These are phyloP conservation scores for Dioctria rufipes DNA, from an alignment of 2,888 invertebrate genomes.

Conservation along the genomic window DNA sequence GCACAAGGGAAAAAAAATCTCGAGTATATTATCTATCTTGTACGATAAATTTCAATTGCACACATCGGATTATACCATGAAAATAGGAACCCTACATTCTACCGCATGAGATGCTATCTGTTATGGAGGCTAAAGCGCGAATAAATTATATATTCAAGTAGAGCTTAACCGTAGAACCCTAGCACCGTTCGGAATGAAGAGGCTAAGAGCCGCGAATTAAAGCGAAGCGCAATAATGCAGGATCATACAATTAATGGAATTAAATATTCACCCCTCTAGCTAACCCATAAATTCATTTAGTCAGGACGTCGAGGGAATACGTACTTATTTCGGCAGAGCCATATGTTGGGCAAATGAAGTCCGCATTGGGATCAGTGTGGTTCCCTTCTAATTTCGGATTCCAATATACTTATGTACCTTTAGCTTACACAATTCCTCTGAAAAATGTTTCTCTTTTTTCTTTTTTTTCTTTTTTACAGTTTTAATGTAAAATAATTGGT, in stretches of 20 bases:
- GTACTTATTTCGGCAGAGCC: neutral
- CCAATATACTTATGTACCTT: neutral
- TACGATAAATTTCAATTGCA: constrained; percentile 22
- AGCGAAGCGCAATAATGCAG: constrained; percentile 46
- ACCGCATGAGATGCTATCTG: neutral
- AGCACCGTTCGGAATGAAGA: constrained; percentile 28
- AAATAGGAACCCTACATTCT: constrained; percentile 19
- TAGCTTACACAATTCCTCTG: too few relatives aligned
- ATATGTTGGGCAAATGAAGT: constrained; percentile 1
- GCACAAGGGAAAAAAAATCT: too few relatives aligned
- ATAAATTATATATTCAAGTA: constrained; percentile 44
- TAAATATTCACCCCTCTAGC: constrained; percentile 58
- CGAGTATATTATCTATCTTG: too few relatives aligned
- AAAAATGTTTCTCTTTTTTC: too few relatives aligned
- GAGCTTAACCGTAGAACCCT: constrained; percentile 17
- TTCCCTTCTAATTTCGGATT: neutral
- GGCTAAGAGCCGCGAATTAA: constrained; percentile 40
- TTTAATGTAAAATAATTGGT: too few relatives aligned
- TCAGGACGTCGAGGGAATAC: constrained; percentile 18
- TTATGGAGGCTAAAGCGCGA: constrained; percentile 15
- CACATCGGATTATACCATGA: neutral
- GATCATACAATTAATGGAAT: constrained; percentile 58
- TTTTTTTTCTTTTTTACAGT: too few relatives aligned
- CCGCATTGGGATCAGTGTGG: neutral
- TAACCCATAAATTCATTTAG: constrained; percentile 57